phyloP scores from a whole-genome alignment of 1,140 invertebrate genomes.

The Trichoplusia ni region DNA sequence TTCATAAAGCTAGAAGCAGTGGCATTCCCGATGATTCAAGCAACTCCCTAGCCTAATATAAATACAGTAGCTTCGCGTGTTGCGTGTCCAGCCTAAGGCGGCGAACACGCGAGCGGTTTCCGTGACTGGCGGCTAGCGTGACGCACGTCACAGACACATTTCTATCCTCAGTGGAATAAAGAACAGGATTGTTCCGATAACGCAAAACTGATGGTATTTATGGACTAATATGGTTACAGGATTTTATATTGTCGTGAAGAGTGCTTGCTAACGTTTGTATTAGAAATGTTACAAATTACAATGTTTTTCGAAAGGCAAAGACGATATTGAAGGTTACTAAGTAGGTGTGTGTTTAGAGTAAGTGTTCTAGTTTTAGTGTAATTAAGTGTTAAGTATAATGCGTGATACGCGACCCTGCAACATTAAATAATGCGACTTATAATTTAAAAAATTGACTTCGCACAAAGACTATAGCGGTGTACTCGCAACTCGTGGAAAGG shows the following conservation, averaged over 20 bases:
- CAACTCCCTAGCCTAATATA: not conserved
- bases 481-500: not conserved
- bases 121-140: conserved; percentile 40
- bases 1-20: not conserved
- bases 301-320: too few species aligned
- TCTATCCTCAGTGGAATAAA: conserved; percentile 35
- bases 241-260: not conserved
- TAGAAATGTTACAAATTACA: too few species aligned
- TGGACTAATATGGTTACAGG: not conserved
- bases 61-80: conserved; percentile 24
- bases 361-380: too few species aligned
- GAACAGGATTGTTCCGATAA: conserved; percentile 31
- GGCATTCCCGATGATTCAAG: conserved; percentile 31
- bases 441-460: not conserved
- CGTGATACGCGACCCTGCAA: too few species aligned
- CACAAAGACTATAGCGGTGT: not conserved
- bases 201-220: conserved; percentile 21
- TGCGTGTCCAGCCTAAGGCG: conserved; percentile 11
- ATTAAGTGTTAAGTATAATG: too few species aligned
- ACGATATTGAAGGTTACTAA: too few species aligned
- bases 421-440: too few species aligned
- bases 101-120: conserved; percentile 31
- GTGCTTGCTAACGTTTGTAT: too few species aligned
- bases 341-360: too few species aligned
- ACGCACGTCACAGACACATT: conserved; percentile 47